Evolutionary conservation across 2,113 vertebrate species (phyloP).

Genomic region (Xiphorhynchus elegans): DNA sequence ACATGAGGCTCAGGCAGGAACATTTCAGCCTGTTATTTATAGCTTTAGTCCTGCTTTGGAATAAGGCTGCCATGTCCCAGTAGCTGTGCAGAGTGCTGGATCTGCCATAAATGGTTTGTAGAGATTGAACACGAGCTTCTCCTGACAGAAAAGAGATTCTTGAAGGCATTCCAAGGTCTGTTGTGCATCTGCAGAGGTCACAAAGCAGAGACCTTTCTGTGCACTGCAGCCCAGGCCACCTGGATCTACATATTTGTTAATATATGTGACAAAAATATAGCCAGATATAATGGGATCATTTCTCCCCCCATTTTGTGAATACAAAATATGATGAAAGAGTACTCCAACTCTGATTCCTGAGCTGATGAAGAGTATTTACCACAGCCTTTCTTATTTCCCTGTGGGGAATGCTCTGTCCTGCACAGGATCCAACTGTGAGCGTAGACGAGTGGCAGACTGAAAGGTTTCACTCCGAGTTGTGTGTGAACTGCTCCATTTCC

Average conservation of each 20-base stretch:
- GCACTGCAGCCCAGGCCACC: background rate
- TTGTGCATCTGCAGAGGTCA: background rate
- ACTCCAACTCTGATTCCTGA: background rate
- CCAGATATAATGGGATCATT: background rate
- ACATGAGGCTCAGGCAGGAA: background rate
- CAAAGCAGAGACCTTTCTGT: background rate
- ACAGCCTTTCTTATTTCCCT: background rate
- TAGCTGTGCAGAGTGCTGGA: background rate
- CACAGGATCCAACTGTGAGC: accelerated
- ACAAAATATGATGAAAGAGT: background rate
- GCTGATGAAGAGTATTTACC: background rate
- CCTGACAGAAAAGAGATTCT: background rate
- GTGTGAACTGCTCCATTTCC: background rate
- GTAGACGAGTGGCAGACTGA: background rate
- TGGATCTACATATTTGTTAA: background rate
- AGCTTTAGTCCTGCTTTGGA: background rate
- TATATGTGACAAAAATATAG: background rate
- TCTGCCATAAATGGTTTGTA: background rate
- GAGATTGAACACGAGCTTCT: background rate
- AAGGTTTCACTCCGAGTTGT: background rate
- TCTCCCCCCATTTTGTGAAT: background rate
- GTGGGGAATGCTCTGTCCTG: background rate
- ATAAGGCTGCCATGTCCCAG: background rate
- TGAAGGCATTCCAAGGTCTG: background rate
- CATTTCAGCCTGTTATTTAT: background rate